Evolutionary conservation across 2,888 invertebrate genomes (phyloP).

Genomic region (Eueremaeus valkanovi): DNA sequence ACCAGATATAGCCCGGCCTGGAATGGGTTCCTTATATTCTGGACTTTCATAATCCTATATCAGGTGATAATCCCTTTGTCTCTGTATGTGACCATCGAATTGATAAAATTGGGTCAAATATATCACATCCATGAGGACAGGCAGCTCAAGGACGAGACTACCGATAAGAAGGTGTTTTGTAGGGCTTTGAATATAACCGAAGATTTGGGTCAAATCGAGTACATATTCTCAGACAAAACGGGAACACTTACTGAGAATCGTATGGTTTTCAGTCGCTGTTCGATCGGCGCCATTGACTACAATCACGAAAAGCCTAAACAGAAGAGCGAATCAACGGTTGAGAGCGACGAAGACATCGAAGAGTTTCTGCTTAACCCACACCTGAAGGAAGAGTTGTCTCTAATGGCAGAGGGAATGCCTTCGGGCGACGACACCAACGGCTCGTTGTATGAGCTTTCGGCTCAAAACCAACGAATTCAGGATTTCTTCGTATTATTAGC

Average conservation of each 20-base stretch:
- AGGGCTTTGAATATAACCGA: conserved; percentile 97
- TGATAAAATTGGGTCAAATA: conserved; percentile 96
- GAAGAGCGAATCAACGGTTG: too few species aligned
- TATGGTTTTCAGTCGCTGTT: conserved; percentile 99
- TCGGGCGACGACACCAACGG: too few species aligned
- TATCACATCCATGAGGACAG: too few species aligned
- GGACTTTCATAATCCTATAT: conserved; percentile 53
- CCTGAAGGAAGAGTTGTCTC: background rate
- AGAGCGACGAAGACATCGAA: background rate
- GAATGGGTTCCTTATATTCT: conserved; percentile 44
- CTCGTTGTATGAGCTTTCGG: conserved; percentile 34
- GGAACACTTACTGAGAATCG: conserved; percentile 99
- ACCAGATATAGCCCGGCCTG: conserved; percentile 6
- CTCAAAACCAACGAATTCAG: conserved; percentile 68
- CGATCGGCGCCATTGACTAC: conserved; percentile 71
- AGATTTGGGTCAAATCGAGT: conserved; percentile 97
- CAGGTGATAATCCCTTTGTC: conserved; percentile 96
- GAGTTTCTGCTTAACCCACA: background rate
- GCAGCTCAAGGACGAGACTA: too few species aligned
- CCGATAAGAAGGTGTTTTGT: conserved; percentile 98
- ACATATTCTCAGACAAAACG: conserved; percentile 97
- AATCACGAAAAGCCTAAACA: background rate
- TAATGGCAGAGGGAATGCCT: background rate
- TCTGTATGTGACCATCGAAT: conserved; percentile 86
- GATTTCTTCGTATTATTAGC: conserved; percentile 88